phyloP scores from a whole-genome alignment of 2,113 vertebrate genomes.

The Lathamus discolor region DNA sequence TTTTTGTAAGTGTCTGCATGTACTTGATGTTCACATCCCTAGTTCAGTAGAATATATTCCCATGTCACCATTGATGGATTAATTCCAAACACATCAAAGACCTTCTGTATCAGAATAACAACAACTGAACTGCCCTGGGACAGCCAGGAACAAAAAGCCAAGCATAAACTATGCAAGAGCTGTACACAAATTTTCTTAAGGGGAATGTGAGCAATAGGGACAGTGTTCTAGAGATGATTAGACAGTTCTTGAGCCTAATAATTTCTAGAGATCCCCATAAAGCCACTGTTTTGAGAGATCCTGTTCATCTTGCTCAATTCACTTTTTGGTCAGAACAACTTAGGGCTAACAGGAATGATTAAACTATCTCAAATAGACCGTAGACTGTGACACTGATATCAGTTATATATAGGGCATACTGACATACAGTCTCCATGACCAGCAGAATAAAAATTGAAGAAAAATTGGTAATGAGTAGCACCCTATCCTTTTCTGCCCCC shows the following conservation, averaged over 20 bases:
- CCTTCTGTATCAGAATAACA: background rate
- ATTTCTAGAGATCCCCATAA: background rate
- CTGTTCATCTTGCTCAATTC: background rate
- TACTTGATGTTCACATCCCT: background rate
- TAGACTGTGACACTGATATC: background rate
- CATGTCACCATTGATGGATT: background rate
- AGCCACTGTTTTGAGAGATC: background rate
- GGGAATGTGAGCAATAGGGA: accelerated
- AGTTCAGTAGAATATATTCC: background rate
- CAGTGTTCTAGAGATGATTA: background rate
- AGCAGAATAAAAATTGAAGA: background rate
- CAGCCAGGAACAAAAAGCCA: background rate
- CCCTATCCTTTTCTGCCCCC: background rate
- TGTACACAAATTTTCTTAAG: background rate
- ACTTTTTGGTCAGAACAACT: background rate
- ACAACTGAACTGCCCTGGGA: background rate
- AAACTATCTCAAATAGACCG: background rate
- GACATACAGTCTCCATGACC: background rate
- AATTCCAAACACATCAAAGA: constrained; percentile 26
- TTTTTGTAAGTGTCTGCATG: background rate
- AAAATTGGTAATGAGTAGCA: background rate
- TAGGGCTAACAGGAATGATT: background rate
- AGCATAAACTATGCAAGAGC: background rate
- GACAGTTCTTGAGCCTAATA: background rate
- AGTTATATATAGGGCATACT: background rate